Evolutionary conservation across 2,797 vertebrate genomes (phyloP), one percentile per base, ranked within the genome.

Genomic region (Coregonus ussuriensis): DNA sequence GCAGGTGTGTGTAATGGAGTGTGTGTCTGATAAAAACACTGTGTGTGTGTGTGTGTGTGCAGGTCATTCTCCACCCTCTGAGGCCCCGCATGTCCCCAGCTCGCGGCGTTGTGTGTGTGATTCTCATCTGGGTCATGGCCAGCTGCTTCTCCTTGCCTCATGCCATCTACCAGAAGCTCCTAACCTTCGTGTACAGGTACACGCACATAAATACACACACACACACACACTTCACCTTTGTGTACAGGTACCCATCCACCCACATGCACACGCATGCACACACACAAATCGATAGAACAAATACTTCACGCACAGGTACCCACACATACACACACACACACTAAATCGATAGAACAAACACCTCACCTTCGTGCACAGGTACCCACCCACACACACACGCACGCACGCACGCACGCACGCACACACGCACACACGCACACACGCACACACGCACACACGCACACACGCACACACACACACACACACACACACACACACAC

Each of bases 71-170:
- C 90, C 94, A 98, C 74, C 97, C 97, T 0, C 79, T 98, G 81
- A 96, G 96, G 84, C 96, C 96, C 37, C 95, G 97, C 74, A 94
- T 97, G 92, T 95, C 97, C 7, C 89, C 89, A 4, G 85, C 91
- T 11, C 95, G 94, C 86, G 96, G 96, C 0, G 81, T 93, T 6
- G 74, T 95, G 76, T 97, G 93, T 85, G 92, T 98, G 0, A 82
- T 88, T 18, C 70, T 95, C 74, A 98, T 99, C 85, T 99, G 97
- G 97, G 91, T 96, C 72, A 95, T 97, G 97, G 97, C 95, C n/a
- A 92, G 93, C 4, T 96, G 96, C 86, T 99, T 98, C 87, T 99
- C 97, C 5, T 94, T 99, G 15, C 97, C 97, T 4, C 97, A 98
- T 16, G 97, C 96, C 16, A 95, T 99, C 92, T 98, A 96, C 88